These are phyloP conservation scores for Noctua fimbriata DNA, from an alignment of 2,888 invertebrate species.

Conservation along the genomic window DNA sequence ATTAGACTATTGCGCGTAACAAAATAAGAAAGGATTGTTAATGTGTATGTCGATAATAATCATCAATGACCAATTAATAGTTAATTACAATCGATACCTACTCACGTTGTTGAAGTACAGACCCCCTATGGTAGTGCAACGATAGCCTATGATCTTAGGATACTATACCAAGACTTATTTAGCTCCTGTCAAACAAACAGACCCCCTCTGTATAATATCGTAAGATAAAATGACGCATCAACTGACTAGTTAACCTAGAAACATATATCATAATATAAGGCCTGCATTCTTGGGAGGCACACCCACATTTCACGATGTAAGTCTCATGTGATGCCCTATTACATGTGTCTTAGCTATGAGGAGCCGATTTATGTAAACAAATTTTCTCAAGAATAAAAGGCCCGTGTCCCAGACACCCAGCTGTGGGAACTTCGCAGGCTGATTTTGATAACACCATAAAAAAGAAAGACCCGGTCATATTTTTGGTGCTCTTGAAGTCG, in stretches of 20 bases:
- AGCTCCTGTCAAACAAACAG: slow-evolving; percentile 23
- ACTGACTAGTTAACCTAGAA: background rate
- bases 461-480: too few species aligned
- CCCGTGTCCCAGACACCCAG: background rate
- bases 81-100: slow-evolving; percentile 16
- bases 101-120: slow-evolving; percentile 44
- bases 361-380: background rate
- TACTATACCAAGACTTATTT: slow-evolving; percentile 18
- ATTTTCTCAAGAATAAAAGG: background rate
- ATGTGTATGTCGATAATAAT: background rate
- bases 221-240: slow-evolving; percentile 16
- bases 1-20: background rate
- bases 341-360: too few species aligned
- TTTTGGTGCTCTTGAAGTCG: too few species aligned
- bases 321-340: background rate
- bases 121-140: slow-evolving; percentile 42
- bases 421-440: background rate
- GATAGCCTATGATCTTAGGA: slow-evolving; percentile 50
- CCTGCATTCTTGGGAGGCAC: slow-evolving; percentile 16
- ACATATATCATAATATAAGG: background rate
- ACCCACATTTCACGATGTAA: background rate
- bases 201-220: slow-evolving; percentile 6
- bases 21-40: background rate
- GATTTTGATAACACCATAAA: background rate
- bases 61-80: slow-evolving; percentile 1